Percentiles rank a stretch among this genome's conserved stretches.
phyloP scores from a whole-genome alignment of 53 echinoderm and acorn worm species.

The Echinometra lucunter region DNA sequence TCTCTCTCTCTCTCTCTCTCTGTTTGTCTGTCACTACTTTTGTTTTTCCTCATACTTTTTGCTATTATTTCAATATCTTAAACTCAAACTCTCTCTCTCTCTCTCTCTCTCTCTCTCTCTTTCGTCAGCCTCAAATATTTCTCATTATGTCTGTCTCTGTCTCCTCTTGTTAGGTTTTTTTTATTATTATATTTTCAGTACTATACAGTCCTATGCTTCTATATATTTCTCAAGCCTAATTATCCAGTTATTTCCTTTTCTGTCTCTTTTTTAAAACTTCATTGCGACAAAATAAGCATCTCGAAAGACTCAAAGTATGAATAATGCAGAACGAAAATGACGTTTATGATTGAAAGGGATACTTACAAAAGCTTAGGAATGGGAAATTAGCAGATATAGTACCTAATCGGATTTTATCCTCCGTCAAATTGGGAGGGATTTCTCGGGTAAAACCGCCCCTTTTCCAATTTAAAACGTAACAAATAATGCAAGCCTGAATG shows the following conservation, averaged over 20 bases:
- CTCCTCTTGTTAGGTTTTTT: neutral
- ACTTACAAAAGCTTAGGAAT: neutral
- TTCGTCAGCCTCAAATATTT: too few relatives aligned
- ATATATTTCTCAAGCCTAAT: neutral
- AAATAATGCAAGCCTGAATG: neutral
- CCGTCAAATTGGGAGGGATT: neutral
- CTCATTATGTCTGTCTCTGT: neutral
- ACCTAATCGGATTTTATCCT: conserved; percentile 5
- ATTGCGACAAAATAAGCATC: neutral
- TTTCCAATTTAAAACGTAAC: neutral
- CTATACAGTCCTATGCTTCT: neutral
- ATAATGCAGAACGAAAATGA: conserved; percentile 37
- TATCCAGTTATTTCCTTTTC: neutral
- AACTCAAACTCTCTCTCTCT: neutral
- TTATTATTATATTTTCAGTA: neutral
- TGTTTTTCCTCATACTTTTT: neutral
- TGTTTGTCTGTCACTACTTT: neutral
- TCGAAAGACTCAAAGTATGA: neutral
- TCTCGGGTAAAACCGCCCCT: neutral
- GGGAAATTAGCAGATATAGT: conserved; percentile 40
- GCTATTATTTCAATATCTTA: too few relatives aligned
- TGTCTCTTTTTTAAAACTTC: neutral
- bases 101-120: neutral
- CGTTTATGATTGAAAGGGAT: conserved; percentile 13
- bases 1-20: neutral